These are phyloP conservation scores for Gobionotothen gibberifrons DNA, from an alignment of 2,797 vertebrate genomes.

Conservation along the genomic window DNA sequence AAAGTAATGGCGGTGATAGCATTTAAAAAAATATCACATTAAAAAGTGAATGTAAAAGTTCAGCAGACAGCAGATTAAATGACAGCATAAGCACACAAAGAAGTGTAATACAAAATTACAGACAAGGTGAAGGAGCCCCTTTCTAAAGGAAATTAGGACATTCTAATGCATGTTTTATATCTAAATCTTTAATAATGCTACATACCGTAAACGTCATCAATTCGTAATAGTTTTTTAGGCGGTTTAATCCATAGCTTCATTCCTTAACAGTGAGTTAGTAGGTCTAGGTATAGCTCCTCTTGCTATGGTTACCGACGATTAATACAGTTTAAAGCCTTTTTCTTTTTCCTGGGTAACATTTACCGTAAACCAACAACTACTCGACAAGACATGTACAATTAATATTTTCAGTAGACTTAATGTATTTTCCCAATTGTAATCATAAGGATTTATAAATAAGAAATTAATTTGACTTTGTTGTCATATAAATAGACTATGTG, in stretches of 20 bases:
- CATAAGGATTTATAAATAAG: not conserved
- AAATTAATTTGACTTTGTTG: not conserved
- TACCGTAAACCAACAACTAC: not conserved
- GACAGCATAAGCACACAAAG: not conserved
- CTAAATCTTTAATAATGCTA: not conserved
- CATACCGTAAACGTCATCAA: not conserved
- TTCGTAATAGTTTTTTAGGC: not conserved
- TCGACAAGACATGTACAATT: not conserved
- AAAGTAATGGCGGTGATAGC: conserved; percentile 65
- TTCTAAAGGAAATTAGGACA: not conserved
- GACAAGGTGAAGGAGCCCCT: not conserved
- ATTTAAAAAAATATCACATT: conserved; percentile 45
- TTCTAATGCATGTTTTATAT: not conserved
- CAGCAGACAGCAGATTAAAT: conserved; percentile 22
- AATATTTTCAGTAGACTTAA: not conserved
- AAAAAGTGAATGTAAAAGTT: conserved; percentile 20
- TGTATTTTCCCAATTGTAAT: not conserved
- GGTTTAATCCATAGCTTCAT: not conserved
- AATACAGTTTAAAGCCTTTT: not conserved
- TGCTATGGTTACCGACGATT: conserved; percentile 2
- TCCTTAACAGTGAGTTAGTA: not conserved
- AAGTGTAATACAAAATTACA: not conserved
- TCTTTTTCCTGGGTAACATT: not conserved
- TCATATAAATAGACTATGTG: not conserved
- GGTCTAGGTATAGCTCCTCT: not conserved